Percentiles rank a stretch among this genome's conserved stretches.
Evolutionary conservation across 2,888 invertebrate species (phyloP).

Genomic region (Volucella bombylans): DNA sequence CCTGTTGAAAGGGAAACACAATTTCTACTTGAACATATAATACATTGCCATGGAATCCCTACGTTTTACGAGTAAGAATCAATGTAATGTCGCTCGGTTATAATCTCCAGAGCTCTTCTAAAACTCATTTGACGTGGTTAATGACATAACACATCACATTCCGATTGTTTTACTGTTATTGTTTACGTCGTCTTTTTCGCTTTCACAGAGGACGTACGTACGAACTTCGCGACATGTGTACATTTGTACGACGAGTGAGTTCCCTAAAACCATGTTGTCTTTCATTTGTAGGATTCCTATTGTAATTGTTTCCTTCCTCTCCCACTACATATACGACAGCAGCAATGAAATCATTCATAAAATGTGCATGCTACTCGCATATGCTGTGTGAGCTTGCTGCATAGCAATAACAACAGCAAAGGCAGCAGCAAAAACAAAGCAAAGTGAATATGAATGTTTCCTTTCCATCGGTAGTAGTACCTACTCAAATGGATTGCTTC

Average conservation of each 20-base stretch:
- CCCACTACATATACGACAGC: constrained; percentile 24
- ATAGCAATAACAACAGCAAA: constrained; percentile 7
- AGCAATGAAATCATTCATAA: constrained; percentile 63
- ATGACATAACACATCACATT: constrained; percentile 67
- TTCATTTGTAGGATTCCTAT: constrained; percentile 62
- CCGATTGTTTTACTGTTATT: constrained; percentile 32
- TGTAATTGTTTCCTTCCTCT: constrained; percentile 68
- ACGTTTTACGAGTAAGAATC: constrained; percentile 9
- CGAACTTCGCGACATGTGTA: not conserved
- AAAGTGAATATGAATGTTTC: constrained; percentile 53
- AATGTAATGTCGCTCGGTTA: constrained; percentile 40
- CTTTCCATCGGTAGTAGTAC: constrained; percentile 59
- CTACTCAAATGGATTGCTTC: constrained; percentile 73
- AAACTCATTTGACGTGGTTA: constrained; percentile 68
- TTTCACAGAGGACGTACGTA: constrained; percentile 8
- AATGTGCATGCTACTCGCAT: constrained; percentile 32
- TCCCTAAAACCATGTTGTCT: constrained; percentile 48
- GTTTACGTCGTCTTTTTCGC: constrained; percentile 19
- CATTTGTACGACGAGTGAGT: constrained; percentile 39
- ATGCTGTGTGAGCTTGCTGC: no score
- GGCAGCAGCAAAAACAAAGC: constrained; percentile 58
- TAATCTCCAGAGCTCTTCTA: constrained; percentile 54
- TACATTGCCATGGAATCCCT: not conserved
- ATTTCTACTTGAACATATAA: no score
- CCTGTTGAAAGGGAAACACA: no score